Evolutionary conservation across 1,140 invertebrate genomes (phyloP).

Genomic region (Hylyphantes graminicola): DNA sequence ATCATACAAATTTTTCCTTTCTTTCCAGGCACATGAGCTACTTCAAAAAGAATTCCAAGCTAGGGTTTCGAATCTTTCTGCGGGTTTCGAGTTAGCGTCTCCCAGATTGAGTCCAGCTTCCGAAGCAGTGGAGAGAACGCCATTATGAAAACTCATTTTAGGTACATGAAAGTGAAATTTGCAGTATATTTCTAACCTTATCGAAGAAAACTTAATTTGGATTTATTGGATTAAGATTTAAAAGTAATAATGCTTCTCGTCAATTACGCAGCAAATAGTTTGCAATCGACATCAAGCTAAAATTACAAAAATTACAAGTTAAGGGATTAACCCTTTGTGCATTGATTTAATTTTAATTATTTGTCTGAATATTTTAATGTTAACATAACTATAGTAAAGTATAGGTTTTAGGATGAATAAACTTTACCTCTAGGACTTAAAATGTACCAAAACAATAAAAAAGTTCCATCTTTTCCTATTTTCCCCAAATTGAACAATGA

Average conservation of each 20-base stretch:
- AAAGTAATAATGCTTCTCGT: not conserved
- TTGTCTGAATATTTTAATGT: no score
- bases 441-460: no score
- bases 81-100: not conserved
- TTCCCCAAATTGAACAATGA: no score
- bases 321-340: no score
- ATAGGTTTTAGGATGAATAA: no score
- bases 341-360: no score
- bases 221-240: not conserved
- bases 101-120: not conserved
- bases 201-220: not conserved
- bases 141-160: conserved; percentile 42
- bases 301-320: no score
- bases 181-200: not conserved
- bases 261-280: not conserved
- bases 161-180: not conserved
- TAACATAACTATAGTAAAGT: no score
- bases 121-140: conserved; percentile 38
- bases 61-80: conserved; percentile 16
- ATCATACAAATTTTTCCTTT: not conserved
- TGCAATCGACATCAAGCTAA: no score
- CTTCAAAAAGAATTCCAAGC: conserved; percentile 47
- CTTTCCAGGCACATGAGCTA: conserved; percentile 27
- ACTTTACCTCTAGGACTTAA: no score
- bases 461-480: no score